Base-by-base conservation (phyloP, 2,113 vertebrate species). In the Seriola rivoliana region DNA sequence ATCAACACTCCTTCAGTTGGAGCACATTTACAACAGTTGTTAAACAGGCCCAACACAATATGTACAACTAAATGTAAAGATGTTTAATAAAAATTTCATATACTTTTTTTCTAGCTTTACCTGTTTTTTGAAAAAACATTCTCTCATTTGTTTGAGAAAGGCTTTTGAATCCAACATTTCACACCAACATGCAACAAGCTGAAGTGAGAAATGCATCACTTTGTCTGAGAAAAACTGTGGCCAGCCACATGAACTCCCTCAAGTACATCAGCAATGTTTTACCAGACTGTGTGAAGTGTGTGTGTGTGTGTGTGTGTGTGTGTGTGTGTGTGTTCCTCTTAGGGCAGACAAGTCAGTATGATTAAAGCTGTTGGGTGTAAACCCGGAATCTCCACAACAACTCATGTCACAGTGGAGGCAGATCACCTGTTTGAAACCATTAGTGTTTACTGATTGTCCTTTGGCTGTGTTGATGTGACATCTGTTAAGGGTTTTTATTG, bases 201-300 rank as follows among this genome's bases (percentile, higher is more conserved):
- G 54, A 38, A 44, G 44, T 38, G 68, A 78, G 75, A 78, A 73
- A 72, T 19, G 5, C 32, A 52, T 54, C 75, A 60, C 44, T 78
- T 78, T 60, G 68, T 67, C 34, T 66, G 52, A 19, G 8, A 16
- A 4, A 19, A 21, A 57, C 52, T 66, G 21, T 50, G 59, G 66
- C 34, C 72, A 19, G 54, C 21, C 10, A 0, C 52, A 17, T 32
- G 44, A 67, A 66, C 10, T 72, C 74, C 68, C 74, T 42, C 25
- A 52, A 1, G 58, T 75, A 16, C 1, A 19, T 44, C 64, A 42
- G 1, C 0, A 42, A 25, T 29, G 46, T 40, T 34, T 55, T 17
- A 23, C 19, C 16, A 55, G 5, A 67, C 74, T 34, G 11, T 69
- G 65, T 68, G 62, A 38, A 38, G 2, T 32, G 29, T 72, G 58